A percentile compares a stretch with the other conserved stretches of the same genome.
These are phyloP conservation scores for Drosophila burlai DNA, from an alignment of 1,140 invertebrate genomes.

Conservation along the genomic window DNA sequence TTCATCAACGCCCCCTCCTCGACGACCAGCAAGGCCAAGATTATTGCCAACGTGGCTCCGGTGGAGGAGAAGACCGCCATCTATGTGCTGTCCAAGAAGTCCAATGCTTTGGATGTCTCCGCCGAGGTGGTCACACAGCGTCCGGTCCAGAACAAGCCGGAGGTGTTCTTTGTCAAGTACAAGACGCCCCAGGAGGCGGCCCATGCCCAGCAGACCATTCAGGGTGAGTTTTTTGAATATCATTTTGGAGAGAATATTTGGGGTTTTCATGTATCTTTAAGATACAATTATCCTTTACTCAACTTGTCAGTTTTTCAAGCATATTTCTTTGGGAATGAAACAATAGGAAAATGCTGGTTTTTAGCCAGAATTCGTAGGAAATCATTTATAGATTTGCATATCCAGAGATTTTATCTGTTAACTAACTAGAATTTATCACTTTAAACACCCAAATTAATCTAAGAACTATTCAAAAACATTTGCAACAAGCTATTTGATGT, in stretches of 20 bases:
- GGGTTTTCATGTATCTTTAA: neutral
- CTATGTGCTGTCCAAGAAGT: conserved; percentile 92
- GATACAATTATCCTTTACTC: neutral
- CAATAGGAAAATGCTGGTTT: too few relatives aligned
- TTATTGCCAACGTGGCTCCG: conserved; percentile 88
- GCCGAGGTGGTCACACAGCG: conserved; percentile 79
- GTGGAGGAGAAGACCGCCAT: conserved; percentile 94
- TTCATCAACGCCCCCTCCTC: conserved; percentile 93
- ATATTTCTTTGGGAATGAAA: neutral
- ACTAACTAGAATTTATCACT: neutral
- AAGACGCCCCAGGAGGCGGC: conserved; percentile 88
- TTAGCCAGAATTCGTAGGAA: neutral
- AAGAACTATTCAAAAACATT: neutral
- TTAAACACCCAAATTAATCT: neutral
- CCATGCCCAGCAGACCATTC: conserved; percentile 82
- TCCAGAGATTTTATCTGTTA: neutral
- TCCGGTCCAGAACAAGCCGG: conserved; percentile 88
- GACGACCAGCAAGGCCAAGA: conserved; percentile 88
- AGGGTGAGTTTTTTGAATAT: conserved; percentile 48
- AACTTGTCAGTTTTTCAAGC: neutral
- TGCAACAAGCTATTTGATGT: neutral
- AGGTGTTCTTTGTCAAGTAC: conserved; percentile 91
- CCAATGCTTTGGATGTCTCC: conserved; percentile 71
- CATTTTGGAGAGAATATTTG: neutral
- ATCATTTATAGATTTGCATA: neutral